phyloP scores from a whole-genome alignment of 2,888 invertebrate genomes.

The Pterostichus niger region DNA sequence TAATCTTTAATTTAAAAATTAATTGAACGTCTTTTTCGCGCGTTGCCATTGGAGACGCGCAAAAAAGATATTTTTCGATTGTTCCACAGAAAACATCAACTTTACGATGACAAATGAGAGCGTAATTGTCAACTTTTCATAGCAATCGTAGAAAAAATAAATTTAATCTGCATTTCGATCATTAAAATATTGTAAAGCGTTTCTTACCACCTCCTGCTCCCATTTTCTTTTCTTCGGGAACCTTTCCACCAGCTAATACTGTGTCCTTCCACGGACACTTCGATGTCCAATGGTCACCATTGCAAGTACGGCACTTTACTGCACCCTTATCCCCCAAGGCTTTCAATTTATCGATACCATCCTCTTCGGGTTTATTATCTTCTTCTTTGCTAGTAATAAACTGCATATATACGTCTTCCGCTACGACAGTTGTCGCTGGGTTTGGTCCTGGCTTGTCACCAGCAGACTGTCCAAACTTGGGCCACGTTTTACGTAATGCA shows the following conservation, averaged over 20 bases:
- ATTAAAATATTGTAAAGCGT: background rate
- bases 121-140: no score
- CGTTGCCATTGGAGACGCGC: no score
- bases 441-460: constrained; percentile 98
- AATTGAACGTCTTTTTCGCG: no score
- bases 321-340: constrained; percentile 82
- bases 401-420: constrained; percentile 98
- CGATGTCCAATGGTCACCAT: constrained; percentile 98
- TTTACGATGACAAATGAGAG: no score
- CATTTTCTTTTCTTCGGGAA: constrained; percentile 80
- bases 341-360: constrained; percentile 91
- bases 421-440: constrained; percentile 97
- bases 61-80: no score
- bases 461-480: constrained; percentile 95
- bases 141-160: no score
- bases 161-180: no score
- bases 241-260: constrained; percentile 84
- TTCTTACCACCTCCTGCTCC: constrained; percentile 73
- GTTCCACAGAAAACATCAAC: no score
- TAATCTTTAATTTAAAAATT: no score
- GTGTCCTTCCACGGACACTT: constrained; percentile 99
- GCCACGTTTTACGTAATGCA: constrained; percentile 95
- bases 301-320: constrained; percentile 93
- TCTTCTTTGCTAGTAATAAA: constrained; percentile 94
- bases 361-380: constrained; percentile 91